These are phyloP conservation scores for Perdita meconis DNA, from an alignment of 2,888 invertebrate genomes.

Conservation along the genomic window DNA sequence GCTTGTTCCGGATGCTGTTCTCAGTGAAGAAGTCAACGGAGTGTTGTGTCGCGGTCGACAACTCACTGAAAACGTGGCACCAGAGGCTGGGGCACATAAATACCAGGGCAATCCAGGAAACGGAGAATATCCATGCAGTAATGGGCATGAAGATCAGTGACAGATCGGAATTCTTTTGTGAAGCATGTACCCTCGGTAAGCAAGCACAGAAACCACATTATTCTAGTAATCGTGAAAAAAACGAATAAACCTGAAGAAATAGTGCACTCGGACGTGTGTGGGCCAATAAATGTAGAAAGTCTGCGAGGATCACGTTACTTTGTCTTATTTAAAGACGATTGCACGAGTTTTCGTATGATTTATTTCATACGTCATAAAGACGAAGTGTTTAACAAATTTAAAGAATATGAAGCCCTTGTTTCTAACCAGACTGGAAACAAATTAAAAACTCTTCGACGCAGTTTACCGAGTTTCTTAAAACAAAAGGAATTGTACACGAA, in stretches of 20 bases:
- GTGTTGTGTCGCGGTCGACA: neutral
- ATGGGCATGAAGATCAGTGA: neutral
- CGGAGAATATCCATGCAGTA: neutral
- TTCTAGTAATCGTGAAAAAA: neutral
- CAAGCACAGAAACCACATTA: slow-evolving; percentile 3
- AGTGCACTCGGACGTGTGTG: slow-evolving; percentile 7
- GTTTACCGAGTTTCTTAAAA: slow-evolving; percentile 9
- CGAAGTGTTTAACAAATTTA: slow-evolving; percentile 55
- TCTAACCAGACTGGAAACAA: slow-evolving; percentile 21
- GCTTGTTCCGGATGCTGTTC: slow-evolving; percentile 26
- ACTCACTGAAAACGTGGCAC: slow-evolving; percentile 12
- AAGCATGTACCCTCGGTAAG: slow-evolving; percentile 3
- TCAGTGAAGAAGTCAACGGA: neutral
- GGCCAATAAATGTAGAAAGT: neutral
- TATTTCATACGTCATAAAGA: slow-evolving; percentile 47
- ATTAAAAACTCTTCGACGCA: slow-evolving; percentile 17
- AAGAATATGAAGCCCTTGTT: slow-evolving; percentile 38
- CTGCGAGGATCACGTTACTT: neutral
- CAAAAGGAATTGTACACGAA: slow-evolving; percentile 59
- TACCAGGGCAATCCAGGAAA: neutral
- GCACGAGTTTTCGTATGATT: slow-evolving; percentile 9
- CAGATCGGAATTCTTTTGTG: neutral
- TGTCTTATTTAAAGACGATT: neutral
- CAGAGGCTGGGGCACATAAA: slow-evolving; percentile 24
- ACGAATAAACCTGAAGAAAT: neutral